Base-by-base conservation (phyloP, 2,797 vertebrate species). In the Artibeus lituratus region DNA sequence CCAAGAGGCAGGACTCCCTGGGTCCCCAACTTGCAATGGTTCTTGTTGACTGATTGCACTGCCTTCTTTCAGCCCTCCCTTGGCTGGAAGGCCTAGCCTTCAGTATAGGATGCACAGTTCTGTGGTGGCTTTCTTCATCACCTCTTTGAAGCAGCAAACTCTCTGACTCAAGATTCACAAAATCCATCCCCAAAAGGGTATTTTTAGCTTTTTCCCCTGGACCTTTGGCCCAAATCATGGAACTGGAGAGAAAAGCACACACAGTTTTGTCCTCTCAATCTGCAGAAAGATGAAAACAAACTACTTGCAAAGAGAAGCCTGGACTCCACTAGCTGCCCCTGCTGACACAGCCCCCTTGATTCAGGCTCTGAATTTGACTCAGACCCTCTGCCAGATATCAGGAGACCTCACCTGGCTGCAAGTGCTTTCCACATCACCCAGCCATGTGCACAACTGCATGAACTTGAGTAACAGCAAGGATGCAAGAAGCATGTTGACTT, bases 371-470 rank as follows among this genome's bases (percentile, higher is more conserved):
- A 53, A 10, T 5, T 47, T 24, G 4, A 24, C 12, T 57, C 35
- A 19, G 9, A 44, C 21, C 19, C 1, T 14, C 74, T 39, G 19
- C 21, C 4, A 0, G 1, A 3, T 6, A 3, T 55, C 39, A 19
- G 73, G 5, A 62, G 39, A 53, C 3, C 29, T n/a, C 16, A 1
- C 3, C 2, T 16, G 10, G 1, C 21, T 14, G 39, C 62, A 5
- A 26, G 12, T 29, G 14, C 21, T 51, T 37, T 37, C 29, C 10
- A 29, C 0, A 7, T 15, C n/a, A 2, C 24, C 26, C 10, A 14
- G 24, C 15, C 42, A 37, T 1, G 8, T 16, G 12, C 21, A 62
- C 65, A 39, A 1, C 62, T 14, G 3, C 24, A 1, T 1, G 26
- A 24, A 42, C 11, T 29, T 7, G 2, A 39, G 14, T 3, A 59